Evolutionary conservation across 2,888 invertebrate genomes (phyloP), one percentile per base, ranked within the genome.

Genomic region (Trissoscelio sp.): DNA sequence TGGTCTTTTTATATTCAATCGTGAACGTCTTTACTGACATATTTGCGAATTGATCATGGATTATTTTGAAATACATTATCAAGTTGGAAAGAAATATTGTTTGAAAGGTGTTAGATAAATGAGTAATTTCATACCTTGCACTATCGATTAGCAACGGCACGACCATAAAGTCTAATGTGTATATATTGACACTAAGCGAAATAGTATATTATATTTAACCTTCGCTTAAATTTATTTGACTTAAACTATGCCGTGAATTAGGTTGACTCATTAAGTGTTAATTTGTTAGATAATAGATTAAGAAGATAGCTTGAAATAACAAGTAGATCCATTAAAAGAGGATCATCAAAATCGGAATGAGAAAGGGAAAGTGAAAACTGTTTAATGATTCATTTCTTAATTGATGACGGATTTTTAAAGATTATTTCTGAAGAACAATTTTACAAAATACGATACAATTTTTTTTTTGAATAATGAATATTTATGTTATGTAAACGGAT

Each of bases 61-160:
- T 39, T 14, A 6, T 39, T 39, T 1, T 14, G 12, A 2, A 39
- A 39, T 7, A 28, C 3, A 28, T 37, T 37, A 11, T 37, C 37
- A 11, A 9, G 34, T 11, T 34, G 9, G 2, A 34, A 34, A 5
- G 5, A 34, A 34, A 9, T 34, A 34, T 34, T 11, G 34, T n/a
- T n/a, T n/a, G n/a, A n/a, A n/a, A n/a, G n/a, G n/a, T n/a, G n/a
- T n/a, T n/a, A n/a, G 37, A 34, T 34, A 51, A 66, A 67, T 67
- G 39, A 55, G 42, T 24, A 28, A 51, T 51, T 44, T 42, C 44
- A 53, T 57, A 57, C 34, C 46, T 46, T 55, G 55, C 55, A n/a
- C 0, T 74, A 74, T 74, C 48, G 72, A 74, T 74, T 66, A 66
- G 18, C 46, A 14, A 6, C 20, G 24, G 7, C 11, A 16, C n/a